phyloP scores from a whole-genome alignment of 2,888 invertebrate species.

The Willowsia nigromaculata region DNA sequence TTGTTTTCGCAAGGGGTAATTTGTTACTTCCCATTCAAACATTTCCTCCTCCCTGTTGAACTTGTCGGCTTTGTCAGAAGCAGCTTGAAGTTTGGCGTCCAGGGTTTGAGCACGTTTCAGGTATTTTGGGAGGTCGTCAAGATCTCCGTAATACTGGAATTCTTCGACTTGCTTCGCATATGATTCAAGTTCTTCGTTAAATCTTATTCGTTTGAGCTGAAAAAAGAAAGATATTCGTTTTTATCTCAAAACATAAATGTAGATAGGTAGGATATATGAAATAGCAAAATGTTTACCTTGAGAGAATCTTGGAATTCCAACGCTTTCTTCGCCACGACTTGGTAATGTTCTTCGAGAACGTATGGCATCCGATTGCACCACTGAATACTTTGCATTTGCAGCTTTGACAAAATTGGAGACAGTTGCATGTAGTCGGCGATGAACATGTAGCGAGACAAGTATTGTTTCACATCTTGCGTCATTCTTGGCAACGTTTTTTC shows the following conservation, averaged over 20 bases:
- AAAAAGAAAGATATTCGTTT: constrained; percentile 14
- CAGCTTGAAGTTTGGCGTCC: constrained; percentile 86
- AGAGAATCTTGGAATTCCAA: constrained; percentile 92
- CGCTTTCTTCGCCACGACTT: constrained; percentile 89
- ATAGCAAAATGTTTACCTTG: constrained; percentile 81
- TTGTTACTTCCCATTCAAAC: constrained; percentile 92
- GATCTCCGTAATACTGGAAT: constrained; percentile 92
- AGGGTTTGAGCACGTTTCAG: constrained; percentile 89
- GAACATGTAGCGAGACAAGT: constrained; percentile 85
- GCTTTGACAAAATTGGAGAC: constrained; percentile 91
- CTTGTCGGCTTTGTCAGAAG: constrained; percentile 89
- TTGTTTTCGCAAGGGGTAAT: constrained; percentile 91
- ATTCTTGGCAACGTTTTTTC: constrained; percentile 86
- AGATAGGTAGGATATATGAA: not conserved
- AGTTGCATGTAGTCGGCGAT: constrained; percentile 90
- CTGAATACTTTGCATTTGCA: constrained; percentile 92
- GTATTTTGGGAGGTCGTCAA: constrained; percentile 90
- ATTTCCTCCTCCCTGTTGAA: constrained; percentile 95
- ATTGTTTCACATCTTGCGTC: constrained; percentile 87
- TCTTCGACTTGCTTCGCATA: constrained; percentile 91
- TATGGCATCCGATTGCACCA: constrained; percentile 92
- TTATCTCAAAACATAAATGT: not conserved
- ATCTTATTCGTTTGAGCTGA: constrained; percentile 87
- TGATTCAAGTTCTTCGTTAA: constrained; percentile 89
- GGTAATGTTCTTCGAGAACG: constrained; percentile 90